Evolutionary conservation across 2,797 vertebrate species (phyloP).

Genomic region (Gambusia yucatana): DNA sequence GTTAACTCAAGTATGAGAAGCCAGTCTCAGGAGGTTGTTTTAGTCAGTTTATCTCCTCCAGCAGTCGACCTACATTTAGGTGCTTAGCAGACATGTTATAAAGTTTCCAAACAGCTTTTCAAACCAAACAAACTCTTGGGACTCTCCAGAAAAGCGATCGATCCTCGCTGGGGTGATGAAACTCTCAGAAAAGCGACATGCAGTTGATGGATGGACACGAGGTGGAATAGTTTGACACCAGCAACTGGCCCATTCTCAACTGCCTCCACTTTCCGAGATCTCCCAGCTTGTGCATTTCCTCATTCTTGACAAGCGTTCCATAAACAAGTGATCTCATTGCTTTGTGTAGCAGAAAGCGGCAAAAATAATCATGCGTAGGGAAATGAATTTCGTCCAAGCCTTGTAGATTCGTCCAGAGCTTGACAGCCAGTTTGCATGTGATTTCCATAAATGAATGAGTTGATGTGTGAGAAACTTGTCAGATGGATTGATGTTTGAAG

Average conservation of each 20-base stretch:
- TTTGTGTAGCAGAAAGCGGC: conserved; percentile 7
- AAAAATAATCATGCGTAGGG: conserved; percentile 24
- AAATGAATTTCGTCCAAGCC: conserved; percentile 23
- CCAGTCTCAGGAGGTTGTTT: not conserved
- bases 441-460: conserved; percentile 66
- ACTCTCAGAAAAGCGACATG: not conserved
- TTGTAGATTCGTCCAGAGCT: conserved; percentile 35
- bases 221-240: not conserved
- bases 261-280: not conserved
- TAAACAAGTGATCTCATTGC: conserved; percentile 16
- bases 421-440: conserved; percentile 55
- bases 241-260: not conserved
- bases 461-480: conserved; percentile 70
- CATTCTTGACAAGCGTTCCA: conserved; percentile 17
- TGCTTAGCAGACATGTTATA: not conserved
- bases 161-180: not conserved
- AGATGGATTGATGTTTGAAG: conserved; percentile 62
- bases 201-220: not conserved
- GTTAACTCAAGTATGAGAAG: not conserved
- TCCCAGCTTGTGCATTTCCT: conserved; percentile 12
- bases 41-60: not conserved
- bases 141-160: too few species aligned
- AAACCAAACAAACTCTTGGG: too few species aligned
- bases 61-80: not conserved
- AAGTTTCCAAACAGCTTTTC: not conserved